Conservation (phyloP, 2,113 vertebrate species). For the Setophaga petechia region DNA sequence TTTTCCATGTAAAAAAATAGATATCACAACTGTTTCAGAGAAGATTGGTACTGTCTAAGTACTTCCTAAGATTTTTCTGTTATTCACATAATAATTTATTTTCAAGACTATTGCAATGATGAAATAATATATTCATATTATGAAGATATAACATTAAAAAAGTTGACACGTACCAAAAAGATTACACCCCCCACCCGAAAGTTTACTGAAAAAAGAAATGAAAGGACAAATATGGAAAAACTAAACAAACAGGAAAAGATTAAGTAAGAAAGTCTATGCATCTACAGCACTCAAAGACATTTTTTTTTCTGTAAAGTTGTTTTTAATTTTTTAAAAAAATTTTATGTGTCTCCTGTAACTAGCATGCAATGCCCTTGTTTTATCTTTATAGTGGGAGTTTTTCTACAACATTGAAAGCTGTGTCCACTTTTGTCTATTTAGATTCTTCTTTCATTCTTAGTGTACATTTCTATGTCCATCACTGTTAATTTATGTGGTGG, state of each 20-base stretch:
- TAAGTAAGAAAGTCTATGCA: neutral
- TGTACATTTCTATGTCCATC: neutral
- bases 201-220: neutral
- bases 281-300: neutral
- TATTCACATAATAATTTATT: neutral
- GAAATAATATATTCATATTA: neutral
- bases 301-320: neutral
- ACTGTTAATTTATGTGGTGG: neutral
- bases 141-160: neutral
- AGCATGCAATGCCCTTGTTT: neutral
- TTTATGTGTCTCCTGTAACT: neutral
- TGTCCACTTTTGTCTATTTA: neutral
- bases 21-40: neutral
- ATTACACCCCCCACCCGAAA: accelerated
- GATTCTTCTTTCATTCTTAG: neutral
- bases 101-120: neutral
- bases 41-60: neutral
- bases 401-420: neutral
- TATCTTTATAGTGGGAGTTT: neutral
- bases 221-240: neutral
- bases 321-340: accelerated
- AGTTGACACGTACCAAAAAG: neutral
- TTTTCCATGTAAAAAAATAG: neutral
- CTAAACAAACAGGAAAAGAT: neutral
- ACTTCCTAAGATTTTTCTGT: neutral